Evolutionary conservation across 2,797 vertebrate genomes (phyloP).

Genomic region (Girardinus metallicus): DNA sequence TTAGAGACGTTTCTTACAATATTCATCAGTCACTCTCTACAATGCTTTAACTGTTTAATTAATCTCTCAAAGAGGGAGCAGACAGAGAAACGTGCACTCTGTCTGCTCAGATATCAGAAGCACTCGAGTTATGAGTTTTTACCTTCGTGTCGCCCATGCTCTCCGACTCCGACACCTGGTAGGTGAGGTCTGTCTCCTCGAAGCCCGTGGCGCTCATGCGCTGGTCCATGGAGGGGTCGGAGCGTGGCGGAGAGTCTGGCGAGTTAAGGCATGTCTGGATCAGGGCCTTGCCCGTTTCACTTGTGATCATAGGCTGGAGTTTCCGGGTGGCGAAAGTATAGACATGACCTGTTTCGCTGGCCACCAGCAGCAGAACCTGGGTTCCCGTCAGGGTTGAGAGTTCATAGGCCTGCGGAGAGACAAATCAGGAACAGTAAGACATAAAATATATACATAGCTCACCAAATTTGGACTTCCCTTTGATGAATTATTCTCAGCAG

Average conservation of each 20-base stretch:
- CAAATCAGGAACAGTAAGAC: neutral
- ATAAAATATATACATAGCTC: constrained; percentile 2
- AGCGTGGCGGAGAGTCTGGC: constrained; percentile 94
- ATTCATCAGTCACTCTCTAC: constrained; percentile 36
- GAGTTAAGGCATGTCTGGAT: constrained; percentile 99
- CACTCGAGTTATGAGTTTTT: constrained; percentile 32
- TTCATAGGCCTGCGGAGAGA: constrained; percentile 89
- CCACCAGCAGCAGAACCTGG: constrained; percentile 95
- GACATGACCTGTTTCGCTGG: constrained; percentile 97
- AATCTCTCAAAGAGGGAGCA: constrained; percentile 40
- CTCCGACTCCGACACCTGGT: constrained; percentile 98
- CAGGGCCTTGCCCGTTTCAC: constrained; percentile 97
- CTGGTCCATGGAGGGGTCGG: constrained; percentile 96
- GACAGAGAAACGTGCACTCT: constrained; percentile 17
- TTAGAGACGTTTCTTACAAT: constrained; percentile 48
- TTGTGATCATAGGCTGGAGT: constrained; percentile 99
- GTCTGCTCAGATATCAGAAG: too few species aligned
- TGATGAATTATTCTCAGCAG: constrained; percentile 16
- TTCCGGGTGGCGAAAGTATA: constrained; percentile 98
- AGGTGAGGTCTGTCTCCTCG: constrained; percentile 97
- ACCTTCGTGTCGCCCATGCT: constrained; percentile 98
- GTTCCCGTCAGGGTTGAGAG: constrained; percentile 98
- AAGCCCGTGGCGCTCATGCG: constrained; percentile 99
- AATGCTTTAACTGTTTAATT: constrained; percentile 25
- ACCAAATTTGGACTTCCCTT: constrained; percentile 9